Evolutionary conservation across 64 coral and sea anemone species (phyloP).

Genomic region (Montipora cactus): DNA sequence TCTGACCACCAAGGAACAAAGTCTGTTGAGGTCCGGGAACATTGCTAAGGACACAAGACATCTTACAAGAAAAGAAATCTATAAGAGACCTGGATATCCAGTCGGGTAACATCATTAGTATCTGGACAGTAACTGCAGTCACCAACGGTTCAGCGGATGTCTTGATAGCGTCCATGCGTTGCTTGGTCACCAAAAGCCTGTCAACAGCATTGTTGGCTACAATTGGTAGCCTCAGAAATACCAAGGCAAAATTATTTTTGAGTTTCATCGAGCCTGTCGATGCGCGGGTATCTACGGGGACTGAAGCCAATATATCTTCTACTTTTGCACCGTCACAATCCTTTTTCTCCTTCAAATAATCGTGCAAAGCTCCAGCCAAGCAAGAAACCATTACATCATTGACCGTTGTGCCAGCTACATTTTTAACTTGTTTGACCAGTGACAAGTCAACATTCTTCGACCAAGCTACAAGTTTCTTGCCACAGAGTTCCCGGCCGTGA

Average conservation of each 20-base stretch:
- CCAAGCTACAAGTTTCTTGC: slow-evolving; percentile 90
- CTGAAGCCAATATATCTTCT: slow-evolving; percentile 93
- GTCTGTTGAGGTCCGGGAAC: slow-evolving; percentile 87
- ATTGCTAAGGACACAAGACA: slow-evolving; percentile 95
- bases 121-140: slow-evolving; percentile 76
- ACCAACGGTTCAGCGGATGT: slow-evolving; percentile 95
- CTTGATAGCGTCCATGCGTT: slow-evolving; percentile 96
- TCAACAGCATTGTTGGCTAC: slow-evolving; percentile 68
- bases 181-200: slow-evolving; percentile 78
- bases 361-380: slow-evolving; percentile 78
- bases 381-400: slow-evolving; percentile 99
- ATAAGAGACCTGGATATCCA: slow-evolving; percentile 81
- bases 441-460: slow-evolving; percentile 82
- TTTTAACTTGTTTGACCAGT: slow-evolving; percentile 93
- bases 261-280: slow-evolving; percentile 76
- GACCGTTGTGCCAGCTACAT: slow-evolving; percentile 87
- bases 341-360: slow-evolving; percentile 65
- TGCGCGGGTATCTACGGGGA: slow-evolving; percentile 92
- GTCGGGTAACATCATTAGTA: slow-evolving; percentile 90
- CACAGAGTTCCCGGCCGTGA: slow-evolving; percentile 86
- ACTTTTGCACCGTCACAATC: slow-evolving; percentile 36
- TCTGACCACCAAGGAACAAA: slow-evolving; percentile 82
- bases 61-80: slow-evolving; percentile 90
- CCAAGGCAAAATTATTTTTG: slow-evolving; percentile 93
- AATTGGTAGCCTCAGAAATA: slow-evolving; percentile 88